These are phyloP conservation scores for Lateolabrax maculatus DNA, from an alignment of 2,797 vertebrate species.

Conservation along the genomic window DNA sequence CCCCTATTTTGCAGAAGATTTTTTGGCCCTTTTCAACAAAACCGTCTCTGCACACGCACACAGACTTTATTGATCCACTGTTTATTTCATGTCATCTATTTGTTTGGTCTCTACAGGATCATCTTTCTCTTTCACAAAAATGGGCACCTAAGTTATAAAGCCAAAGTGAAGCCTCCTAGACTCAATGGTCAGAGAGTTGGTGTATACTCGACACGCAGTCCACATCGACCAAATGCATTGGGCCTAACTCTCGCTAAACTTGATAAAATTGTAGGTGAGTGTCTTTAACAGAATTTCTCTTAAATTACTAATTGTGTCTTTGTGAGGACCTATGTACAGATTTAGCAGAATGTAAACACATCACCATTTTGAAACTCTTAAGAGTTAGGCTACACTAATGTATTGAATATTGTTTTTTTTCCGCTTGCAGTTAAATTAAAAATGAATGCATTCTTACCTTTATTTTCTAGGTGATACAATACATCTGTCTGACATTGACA, in stretches of 20 bases:
- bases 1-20: background rate
- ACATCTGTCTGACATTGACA: constrained; percentile 90
- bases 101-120: constrained; percentile 82
- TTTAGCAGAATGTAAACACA: background rate
- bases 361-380: background rate
- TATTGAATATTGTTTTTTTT: background rate
- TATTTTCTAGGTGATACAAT: constrained; percentile 86
- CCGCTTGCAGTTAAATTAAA: background rate
- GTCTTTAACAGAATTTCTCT: background rate
- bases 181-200: constrained; percentile 90
- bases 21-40: background rate
- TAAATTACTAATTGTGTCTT: background rate
- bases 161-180: constrained; percentile 92
- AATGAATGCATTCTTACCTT: background rate
- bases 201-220: constrained; percentile 92
- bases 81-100: background rate
- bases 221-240: constrained; percentile 91
- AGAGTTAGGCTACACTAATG: background rate
- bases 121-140: constrained; percentile 95
- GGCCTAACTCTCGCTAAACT: constrained; percentile 91
- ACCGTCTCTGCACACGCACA: background rate
- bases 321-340: background rate
- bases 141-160: constrained; percentile 89
- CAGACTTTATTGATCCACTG: background rate
- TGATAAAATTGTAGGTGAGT: constrained; percentile 87